Evolutionary conservation across 2,888 invertebrate species (phyloP), one percentile per base, ranked within the genome.

Genomic region (Oscheius sp.): DNA sequence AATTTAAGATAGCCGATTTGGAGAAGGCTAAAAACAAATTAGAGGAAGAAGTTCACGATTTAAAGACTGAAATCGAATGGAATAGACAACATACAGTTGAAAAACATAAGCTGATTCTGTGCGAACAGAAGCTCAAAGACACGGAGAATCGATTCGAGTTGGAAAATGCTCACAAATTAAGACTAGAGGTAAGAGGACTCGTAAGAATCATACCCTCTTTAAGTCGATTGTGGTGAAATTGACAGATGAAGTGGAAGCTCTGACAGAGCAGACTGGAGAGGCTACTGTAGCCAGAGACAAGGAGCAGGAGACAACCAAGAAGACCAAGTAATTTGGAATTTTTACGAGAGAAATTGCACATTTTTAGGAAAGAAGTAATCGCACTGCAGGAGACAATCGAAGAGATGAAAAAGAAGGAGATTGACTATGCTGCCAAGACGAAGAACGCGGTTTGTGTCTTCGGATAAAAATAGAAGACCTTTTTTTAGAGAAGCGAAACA

Each of bases 111-210:
- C 92, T 92, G 78, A 90, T 91, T 88, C 90, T 90, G 64, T 52
- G 68, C 34, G 72, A 69, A 42, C 73, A 77, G 71, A 70, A 72
- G 55, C 29, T 64, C 12, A 67, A 63, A 23, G 72, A 77, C 55
- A 63, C 69, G 31, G 70, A 74, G 42, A 66, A 71, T 15, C 63
- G 68, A 45, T 53, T 76, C 31, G 74, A 77, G n/a, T 57, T 73
- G 63, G 70, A 80, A 42, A 91, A 94, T 80, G 95, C 96, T 87
- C 90, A 93, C 83, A 92, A 93, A 78, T 90, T 92, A 0, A 91
- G 95, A n/a, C 89, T 94, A 5, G 96, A 96, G 89, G 80, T 79
- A 10, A 8, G 58, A 4, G 1, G 27, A 5, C 48, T 12, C 12
- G 37, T 37, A 15, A 42, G 15, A 17, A n/a, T n/a, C n/a, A n/a